Conservation (phyloP, 2,113 vertebrate genomes). For the Ursus arctos region DNA sequence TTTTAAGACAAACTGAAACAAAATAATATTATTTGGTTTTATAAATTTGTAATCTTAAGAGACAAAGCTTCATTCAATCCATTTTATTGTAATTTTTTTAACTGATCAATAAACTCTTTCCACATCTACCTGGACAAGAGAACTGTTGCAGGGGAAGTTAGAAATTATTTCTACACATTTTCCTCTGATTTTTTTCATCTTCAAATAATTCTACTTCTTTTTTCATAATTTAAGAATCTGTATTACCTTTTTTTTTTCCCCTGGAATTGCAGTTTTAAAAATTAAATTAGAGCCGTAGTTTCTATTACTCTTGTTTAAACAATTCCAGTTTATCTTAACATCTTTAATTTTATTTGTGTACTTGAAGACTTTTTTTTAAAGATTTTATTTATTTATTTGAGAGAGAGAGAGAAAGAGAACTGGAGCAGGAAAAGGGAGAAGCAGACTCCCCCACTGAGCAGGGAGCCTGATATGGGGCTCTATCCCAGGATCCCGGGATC, state of each 20-base stretch:
- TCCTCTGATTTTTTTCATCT: background rate
- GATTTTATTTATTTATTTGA: background rate
- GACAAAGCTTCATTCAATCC: background rate
- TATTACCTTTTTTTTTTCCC: background rate
- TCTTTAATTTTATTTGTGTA: background rate
- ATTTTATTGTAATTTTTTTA: slow-evolving; percentile 6
- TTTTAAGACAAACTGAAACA: background rate
- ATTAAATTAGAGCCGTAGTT: background rate
- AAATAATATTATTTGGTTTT: background rate
- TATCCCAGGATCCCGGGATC: background rate
- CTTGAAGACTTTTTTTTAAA: background rate
- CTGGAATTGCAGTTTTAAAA: background rate
- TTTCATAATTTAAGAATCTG: background rate
- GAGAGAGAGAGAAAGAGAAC: background rate
- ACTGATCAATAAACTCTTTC: background rate
- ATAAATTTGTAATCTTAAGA: background rate
- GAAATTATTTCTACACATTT: background rate
- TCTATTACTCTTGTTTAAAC: background rate
- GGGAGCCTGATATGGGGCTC: background rate
- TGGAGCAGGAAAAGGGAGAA: background rate
- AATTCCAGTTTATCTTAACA: background rate
- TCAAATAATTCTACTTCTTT: background rate
- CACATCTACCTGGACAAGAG: too few relatives aligned
- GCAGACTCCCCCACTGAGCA: background rate
- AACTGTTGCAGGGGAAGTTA: background rate